These are phyloP conservation scores for Hyperoodon ampullatus DNA, from an alignment of 2,113 vertebrate genomes.

Conservation along the genomic window DNA sequence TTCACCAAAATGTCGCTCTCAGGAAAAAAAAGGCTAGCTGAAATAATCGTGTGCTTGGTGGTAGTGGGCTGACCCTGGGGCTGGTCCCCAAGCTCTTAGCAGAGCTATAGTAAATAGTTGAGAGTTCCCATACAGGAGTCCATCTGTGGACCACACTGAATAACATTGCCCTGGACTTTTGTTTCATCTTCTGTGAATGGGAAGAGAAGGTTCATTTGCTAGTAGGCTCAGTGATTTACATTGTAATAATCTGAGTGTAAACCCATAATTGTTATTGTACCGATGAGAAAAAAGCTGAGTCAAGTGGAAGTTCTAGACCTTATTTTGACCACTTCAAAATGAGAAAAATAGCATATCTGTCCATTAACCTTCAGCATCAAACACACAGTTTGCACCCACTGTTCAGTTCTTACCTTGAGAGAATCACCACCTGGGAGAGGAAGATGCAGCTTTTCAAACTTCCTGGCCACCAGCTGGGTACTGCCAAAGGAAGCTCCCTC, in stretches of 20 bases:
- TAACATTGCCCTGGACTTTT: rapidly evolving
- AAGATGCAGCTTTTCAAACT: neutral
- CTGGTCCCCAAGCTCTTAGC: too few species aligned
- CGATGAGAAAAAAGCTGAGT: neutral
- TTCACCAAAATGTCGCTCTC: too few species aligned
- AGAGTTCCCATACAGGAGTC: neutral
- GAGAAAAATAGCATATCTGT: neutral
- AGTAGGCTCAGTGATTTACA: neutral
- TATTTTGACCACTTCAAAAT: neutral
- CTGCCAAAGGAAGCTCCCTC: neutral
- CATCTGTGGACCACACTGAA: neutral
- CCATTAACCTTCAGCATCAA: neutral
- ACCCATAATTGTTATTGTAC: neutral
- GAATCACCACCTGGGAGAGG: neutral
- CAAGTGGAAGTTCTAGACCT: neutral
- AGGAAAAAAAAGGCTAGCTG: too few species aligned
- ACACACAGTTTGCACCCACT: too few species aligned
- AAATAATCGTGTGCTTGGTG: too few species aligned
- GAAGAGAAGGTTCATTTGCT: neutral
- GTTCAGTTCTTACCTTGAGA: neutral
- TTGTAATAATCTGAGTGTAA: neutral
- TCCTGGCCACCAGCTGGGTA: rapidly evolving
- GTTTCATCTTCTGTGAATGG: too few species aligned
- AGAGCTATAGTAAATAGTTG: too few species aligned
- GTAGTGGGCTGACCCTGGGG: too few species aligned